Evolutionary conservation across 2,797 vertebrate species (phyloP).

Genomic region (Microctenopoma stevenorrisi): DNA sequence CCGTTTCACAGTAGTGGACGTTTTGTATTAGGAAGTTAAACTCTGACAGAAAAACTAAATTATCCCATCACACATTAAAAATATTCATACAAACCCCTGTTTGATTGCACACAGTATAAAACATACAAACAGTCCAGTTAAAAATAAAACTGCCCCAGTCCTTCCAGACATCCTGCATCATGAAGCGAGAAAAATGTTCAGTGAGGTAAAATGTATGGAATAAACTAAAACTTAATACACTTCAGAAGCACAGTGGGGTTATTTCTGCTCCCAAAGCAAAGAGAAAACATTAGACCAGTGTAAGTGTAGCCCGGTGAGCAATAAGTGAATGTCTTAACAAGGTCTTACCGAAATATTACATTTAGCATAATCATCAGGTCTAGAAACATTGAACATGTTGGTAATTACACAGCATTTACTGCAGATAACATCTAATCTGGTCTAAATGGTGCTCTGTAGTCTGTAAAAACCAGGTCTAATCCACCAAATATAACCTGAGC

Average conservation of each 20-base stretch:
- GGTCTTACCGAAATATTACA: too few species aligned
- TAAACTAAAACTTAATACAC: background rate
- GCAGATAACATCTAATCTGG: background rate
- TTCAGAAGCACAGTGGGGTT: background rate
- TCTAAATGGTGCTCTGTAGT: too few species aligned
- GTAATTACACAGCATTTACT: background rate
- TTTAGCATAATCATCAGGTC: too few species aligned
- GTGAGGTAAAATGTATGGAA: background rate
- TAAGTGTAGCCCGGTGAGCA: background rate
- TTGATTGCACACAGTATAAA: background rate
- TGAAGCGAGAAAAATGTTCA: background rate
- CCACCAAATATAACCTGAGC: too few species aligned
- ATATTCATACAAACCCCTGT: constrained; percentile 3
- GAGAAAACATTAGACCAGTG: background rate
- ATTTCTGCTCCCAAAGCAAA: background rate
- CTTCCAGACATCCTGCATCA: background rate
- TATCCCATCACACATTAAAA: constrained; percentile 8
- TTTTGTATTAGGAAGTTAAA: constrained; percentile 28
- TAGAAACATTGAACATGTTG: background rate
- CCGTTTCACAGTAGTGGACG: background rate
- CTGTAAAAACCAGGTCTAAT: too few species aligned
- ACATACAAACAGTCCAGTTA: background rate
- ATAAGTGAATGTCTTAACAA: too few species aligned
- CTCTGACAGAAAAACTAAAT: constrained; percentile 31
- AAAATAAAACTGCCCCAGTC: background rate